Conservation (phyloP, 2,888 invertebrate species). For the Luffia ferchaultella region DNA sequence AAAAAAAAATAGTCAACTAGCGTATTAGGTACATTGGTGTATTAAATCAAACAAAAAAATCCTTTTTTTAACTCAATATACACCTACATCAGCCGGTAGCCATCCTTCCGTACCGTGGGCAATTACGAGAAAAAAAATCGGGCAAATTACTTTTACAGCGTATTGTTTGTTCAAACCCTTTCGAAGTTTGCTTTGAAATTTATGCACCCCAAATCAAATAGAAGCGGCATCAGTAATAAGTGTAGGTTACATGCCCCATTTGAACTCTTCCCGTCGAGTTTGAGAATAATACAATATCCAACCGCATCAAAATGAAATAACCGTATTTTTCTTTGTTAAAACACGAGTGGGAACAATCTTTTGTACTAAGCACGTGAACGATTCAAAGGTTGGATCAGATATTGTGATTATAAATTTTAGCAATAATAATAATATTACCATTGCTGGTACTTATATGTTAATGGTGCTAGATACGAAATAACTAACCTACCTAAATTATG, state of each 20-base stretch:
- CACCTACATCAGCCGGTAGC: not conserved
- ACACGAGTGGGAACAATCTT: not conserved
- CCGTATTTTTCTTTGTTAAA: constrained; percentile 47
- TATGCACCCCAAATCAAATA: constrained; percentile 45
- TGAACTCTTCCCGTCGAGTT: constrained; percentile 65
- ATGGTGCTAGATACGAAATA: too few relatives aligned
- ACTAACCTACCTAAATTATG: too few relatives aligned
- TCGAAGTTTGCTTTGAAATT: constrained; percentile 47
- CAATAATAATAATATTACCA: too few relatives aligned
- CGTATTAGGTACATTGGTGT: too few relatives aligned
- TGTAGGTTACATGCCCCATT: constrained; percentile 66
- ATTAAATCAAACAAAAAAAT: too few relatives aligned
- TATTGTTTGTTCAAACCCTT: constrained; percentile 54
- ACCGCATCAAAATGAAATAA: constrained; percentile 64
- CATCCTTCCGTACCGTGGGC: constrained; percentile 9
- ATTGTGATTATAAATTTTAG: too few relatives aligned
- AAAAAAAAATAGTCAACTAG: not conserved
- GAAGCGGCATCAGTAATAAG: constrained; percentile 51
- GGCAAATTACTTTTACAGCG: constrained; percentile 24
- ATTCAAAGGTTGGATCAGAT: not conserved
- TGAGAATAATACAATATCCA: constrained; percentile 54
- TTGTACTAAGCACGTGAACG: not conserved
- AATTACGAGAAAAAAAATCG: constrained; percentile 15
- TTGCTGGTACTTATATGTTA: too few relatives aligned
- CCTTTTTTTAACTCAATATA: not conserved